Base-by-base conservation (phyloP, 2,797 vertebrate genomes). In the Gastrophryne carolinensis region DNA sequence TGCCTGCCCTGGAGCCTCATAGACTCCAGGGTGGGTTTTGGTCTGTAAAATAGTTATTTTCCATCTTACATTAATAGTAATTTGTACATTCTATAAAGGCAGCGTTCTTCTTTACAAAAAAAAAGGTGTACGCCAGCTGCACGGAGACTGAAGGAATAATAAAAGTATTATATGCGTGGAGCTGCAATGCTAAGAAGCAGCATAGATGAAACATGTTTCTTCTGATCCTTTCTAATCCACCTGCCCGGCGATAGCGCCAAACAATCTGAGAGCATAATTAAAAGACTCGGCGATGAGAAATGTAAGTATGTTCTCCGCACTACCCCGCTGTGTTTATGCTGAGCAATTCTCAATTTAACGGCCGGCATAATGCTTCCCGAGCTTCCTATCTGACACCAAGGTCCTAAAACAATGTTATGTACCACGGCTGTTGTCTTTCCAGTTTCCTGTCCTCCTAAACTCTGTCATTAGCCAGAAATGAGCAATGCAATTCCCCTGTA, bases 341-440 rank as follows among this genome's bases (percentile, higher is more conserved):
- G 58, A 63, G 63, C 50, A 52, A 61, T 60, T 72, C 39, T 52
- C 50, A 17, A 17, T 35, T 61, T 49, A 72, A 72, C n/a, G 57
- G 49, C 56, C 57, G 19, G 19, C 26, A 13, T 61, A 72, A 61
- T 61, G 69, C 52, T 34, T 62, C 32, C 64, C 49, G 17, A 52
- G 39, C 47, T 67, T 67, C 47, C 26, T 23, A 3, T 30, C 47
- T 37, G 49, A 35, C 64, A 27, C 64, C 0, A 23, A 53, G 32
- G 64, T 49, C 52, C 37, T 67, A 67, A 67, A 54, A 67, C 32
- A 53, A 37, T 67, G 64, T 67, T 53, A 54, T 67, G 49, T 67
- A 67, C 53, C 10, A 32, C 34, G 64, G 30, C 64, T 37, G 49
- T 54, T 50, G 63, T 50, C 41, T 65, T 65, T 67, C 49, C 49